Percentiles rank a stretch among this genome's conserved stretches.
These are phyloP conservation scores for Myotis yumanensis DNA, from an alignment of 2,113 vertebrate species.

Conservation along the genomic window DNA sequence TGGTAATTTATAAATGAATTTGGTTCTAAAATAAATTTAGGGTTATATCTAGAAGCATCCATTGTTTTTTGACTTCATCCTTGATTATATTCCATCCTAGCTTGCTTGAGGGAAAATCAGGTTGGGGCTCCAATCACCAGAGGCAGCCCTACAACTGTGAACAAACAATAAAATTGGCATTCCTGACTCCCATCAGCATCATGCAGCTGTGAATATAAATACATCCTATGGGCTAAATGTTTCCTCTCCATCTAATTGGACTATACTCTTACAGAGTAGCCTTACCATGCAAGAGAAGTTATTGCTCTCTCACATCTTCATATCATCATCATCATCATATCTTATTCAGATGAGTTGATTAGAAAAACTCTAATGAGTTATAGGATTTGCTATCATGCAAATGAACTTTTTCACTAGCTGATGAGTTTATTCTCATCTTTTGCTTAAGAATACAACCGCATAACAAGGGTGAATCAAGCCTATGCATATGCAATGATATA, in stretches of 20 bases:
- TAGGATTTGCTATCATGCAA: conserved; percentile 67
- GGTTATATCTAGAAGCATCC: not conserved
- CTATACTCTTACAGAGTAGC: conserved; percentile 52
- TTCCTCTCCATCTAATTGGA: conserved; percentile 61
- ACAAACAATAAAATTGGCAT: conserved; percentile 49
- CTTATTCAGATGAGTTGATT: conserved; percentile 73
- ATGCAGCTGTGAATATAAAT: conserved; percentile 61
- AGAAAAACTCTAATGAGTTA: conserved; percentile 73
- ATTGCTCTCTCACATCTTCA: conserved; percentile 60
- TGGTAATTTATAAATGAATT: not conserved
- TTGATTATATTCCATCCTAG: not conserved
- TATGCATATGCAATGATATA: conserved; percentile 58
- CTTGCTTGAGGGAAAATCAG: not conserved
- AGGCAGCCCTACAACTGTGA: conserved; percentile 40
- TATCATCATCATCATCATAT: conserved; percentile 52
- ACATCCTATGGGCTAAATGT: conserved; percentile 64
- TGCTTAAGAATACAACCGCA: conserved; percentile 69
- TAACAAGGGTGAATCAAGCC: conserved; percentile 68
- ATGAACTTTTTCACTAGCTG: conserved; percentile 35
- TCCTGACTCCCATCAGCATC: conserved; percentile 30
- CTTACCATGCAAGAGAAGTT: conserved; percentile 65
- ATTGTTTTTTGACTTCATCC: not conserved
- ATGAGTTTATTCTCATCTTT: conserved; percentile 76
- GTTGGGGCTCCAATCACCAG: not conserved
- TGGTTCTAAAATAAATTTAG: not conserved